A percentile compares a stretch with the other conserved stretches of the same genome.
Conservation (phyloP, 2,888 invertebrate genomes). For the Nemotelus nigrinus region DNA sequence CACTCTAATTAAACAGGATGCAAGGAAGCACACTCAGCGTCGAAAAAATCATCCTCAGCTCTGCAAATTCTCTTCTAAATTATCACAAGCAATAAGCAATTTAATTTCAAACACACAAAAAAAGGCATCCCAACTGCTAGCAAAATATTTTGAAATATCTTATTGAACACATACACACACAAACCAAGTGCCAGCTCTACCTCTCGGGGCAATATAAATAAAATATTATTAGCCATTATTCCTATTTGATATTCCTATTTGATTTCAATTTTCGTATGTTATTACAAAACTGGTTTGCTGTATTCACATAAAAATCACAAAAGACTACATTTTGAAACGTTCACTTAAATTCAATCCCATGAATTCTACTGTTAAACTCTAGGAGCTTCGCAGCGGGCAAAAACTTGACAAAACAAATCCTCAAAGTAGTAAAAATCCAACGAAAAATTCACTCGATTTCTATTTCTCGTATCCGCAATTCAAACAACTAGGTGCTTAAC, state of each 20-base stretch:
- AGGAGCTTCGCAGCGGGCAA: no score
- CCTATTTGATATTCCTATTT: neutral
- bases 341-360: constrained; percentile 8
- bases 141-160: no score
- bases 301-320: constrained; percentile 29
- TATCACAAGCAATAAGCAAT: no score
- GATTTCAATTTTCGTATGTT: neutral
- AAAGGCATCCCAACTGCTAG: no score
- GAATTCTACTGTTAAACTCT: neutral
- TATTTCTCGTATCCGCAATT: constrained; percentile 2
- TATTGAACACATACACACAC: no score
- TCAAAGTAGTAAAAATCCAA: constrained; percentile 32
- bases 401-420: no score
- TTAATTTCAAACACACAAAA: no score
- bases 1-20: no score
- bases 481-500: neutral
- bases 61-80: no score
- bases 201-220: constrained; percentile 26
- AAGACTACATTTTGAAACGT: constrained; percentile 21
- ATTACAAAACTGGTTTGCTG: constrained; percentile 26
- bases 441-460: constrained; percentile 14
- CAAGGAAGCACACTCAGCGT: no score
- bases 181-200: constrained; percentile 7
- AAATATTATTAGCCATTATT: constrained; percentile 31
- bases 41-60: no score